Percentiles rank a stretch among this genome's conserved stretches.
These are phyloP conservation scores for Metacarcinus magister DNA, from an alignment of 2,888 invertebrate genomes.

Conservation along the genomic window DNA sequence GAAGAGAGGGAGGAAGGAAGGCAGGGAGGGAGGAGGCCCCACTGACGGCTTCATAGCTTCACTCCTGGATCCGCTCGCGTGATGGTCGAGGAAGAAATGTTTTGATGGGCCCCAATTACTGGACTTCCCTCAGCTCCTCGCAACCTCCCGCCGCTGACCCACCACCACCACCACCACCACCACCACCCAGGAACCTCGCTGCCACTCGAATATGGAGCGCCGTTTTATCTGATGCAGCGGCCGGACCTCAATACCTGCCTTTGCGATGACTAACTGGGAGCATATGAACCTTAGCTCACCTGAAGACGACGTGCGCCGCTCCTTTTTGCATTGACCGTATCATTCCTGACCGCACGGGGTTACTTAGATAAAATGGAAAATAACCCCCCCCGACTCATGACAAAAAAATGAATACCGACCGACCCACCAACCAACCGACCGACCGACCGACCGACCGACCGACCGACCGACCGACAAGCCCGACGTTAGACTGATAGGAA, in stretches of 20 bases:
- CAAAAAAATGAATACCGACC: neutral
- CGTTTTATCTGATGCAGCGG: neutral
- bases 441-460: no score
- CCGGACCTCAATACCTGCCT: neutral
- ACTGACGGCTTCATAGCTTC: neutral
- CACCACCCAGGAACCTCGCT: neutral
- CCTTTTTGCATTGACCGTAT: slow-evolving; percentile 26
- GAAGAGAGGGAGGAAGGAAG: neutral
- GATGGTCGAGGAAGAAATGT: slow-evolving; percentile 41
- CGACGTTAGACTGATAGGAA: neutral
- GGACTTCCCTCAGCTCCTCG: slow-evolving; percentile 32
- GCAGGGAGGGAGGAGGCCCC: neutral
- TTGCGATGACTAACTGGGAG: neutral
- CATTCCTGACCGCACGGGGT: neutral
- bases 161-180: slow-evolving; percentile 16
- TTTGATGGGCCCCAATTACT: neutral
- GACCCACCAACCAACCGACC: no score
- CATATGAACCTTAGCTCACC: neutral
- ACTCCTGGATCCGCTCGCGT: neutral
- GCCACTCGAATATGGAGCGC: slow-evolving; percentile 5
- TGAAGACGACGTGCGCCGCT: neutral
- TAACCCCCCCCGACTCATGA: neutral
- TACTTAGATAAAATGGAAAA: neutral
- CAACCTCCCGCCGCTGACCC: neutral
- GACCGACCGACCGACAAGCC: no score